Base-by-base conservation (phyloP, 2,797 vertebrate genomes). In the Phoebastria nigripes region DNA sequence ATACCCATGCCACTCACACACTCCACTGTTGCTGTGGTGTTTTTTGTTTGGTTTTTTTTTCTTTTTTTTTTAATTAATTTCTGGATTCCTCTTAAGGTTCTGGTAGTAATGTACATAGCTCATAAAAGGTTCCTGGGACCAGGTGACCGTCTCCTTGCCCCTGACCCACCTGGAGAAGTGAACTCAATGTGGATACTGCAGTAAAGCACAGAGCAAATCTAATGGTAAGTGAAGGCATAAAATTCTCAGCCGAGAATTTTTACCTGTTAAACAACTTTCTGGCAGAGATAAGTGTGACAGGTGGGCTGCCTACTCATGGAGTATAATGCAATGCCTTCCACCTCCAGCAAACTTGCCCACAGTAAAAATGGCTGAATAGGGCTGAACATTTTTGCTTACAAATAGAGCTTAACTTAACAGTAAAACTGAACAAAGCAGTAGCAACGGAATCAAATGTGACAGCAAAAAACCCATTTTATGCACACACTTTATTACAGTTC, bases 371-470 rank as follows among this genome's bases (percentile, higher is more conserved):
- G 33, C 65, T 82, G 67, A 87, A 46, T 21, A 72, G 35, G 49
- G 22, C 31, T 56, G 52, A 83, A 49, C 39, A 33, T 41, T 82
- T 90, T 52, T 76, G n/a, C 59, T 89, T 90, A 80, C 67, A 90
- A 88, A 93, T 4, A 84, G 28, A 82, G 79, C 26, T 93, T 84
- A 82, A 88, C 77, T 69, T 87, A 82, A 85, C 47, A 80, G 56
- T 74, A 82, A 95, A 94, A 84, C n/a, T 56, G 82, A 93, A 92
- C 73, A 94, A 89, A 82, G 59, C 63, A 93, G 71, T n/a, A 91
- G 77, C 56, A 90, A 80, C 37, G 39, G 86, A 93, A 96, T 96
- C 70, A 93, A 94, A 94, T 31, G 70, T 87, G 93, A 89, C 95
- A 95, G 93, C 73, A 93, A 89, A 89, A 13, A 0, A 6, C 22